phyloP scores from a whole-genome alignment of 1,140 invertebrate genomes.

The Papilio glaucus region DNA sequence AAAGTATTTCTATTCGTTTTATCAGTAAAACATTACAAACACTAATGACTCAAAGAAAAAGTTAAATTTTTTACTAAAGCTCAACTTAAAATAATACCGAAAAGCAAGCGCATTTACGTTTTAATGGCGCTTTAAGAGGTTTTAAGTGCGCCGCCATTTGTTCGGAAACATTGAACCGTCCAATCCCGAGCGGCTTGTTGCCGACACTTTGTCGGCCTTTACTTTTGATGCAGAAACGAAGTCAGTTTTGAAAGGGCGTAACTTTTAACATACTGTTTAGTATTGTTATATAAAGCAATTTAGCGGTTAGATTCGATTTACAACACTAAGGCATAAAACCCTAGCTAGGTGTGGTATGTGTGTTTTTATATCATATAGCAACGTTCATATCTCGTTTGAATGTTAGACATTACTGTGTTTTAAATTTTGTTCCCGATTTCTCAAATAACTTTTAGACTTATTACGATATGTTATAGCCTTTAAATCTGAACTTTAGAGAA shows the following conservation, averaged over 20 bases:
- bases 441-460: too few species aligned
- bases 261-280: neutral
- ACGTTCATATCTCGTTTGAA: too few species aligned
- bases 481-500: too few species aligned
- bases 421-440: too few species aligned
- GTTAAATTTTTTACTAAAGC: neutral
- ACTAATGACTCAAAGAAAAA: slow-evolving; percentile 4
- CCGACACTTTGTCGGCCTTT: slow-evolving; percentile 9
- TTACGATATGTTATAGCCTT: too few species aligned
- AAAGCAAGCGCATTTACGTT: slow-evolving; percentile 15
- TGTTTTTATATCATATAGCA: too few species aligned
- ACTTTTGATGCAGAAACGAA: neutral
- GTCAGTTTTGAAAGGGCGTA: neutral
- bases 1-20: neutral
- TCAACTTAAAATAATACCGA: neutral
- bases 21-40: neutral
- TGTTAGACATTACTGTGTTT: too few species aligned
- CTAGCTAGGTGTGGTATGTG: too few species aligned
- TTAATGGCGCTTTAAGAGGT: slow-evolving; percentile 12
- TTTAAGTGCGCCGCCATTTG: slow-evolving; percentile 14
- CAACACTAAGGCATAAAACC: too few species aligned
- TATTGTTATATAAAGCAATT: too few species aligned
- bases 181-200: neutral
- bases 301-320: too few species aligned
- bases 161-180: neutral